A percentile compares a stretch with the other conserved stretches of the same genome.
Conservation (phyloP, 2,888 invertebrate genomes). For the Dioctria rufipes region DNA sequence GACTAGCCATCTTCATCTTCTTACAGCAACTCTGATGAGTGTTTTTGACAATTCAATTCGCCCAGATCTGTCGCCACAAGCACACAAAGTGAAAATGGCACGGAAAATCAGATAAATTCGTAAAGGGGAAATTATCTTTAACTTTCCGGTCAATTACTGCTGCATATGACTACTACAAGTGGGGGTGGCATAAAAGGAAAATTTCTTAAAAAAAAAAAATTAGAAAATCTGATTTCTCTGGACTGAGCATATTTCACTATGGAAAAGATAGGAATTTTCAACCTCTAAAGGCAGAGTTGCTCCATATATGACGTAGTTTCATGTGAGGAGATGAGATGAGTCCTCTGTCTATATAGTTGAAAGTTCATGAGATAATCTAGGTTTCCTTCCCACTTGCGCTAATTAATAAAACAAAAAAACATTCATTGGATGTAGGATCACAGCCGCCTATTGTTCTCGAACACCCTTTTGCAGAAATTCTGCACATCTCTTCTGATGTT, state of each 20-base stretch:
- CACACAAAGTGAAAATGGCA: slow-evolving; percentile 32
- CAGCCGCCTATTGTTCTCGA: background rate
- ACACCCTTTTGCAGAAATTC: background rate
- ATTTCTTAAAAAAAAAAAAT: slow-evolving; percentile 8
- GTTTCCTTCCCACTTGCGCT: background rate
- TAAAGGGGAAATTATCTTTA: slow-evolving; percentile 42
- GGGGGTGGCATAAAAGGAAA: slow-evolving; percentile 10
- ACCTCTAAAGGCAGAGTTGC: too few relatives aligned
- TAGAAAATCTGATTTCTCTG: too few relatives aligned
- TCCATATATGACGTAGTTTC: too few relatives aligned
- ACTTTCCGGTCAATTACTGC: slow-evolving; percentile 40
- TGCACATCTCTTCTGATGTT: background rate
- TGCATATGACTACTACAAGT: background rate
- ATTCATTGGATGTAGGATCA: slow-evolving; percentile 1
- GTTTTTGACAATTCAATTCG: slow-evolving; percentile 34
- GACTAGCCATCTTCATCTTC: background rate
- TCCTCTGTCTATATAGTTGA: too few relatives aligned
- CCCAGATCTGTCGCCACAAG: slow-evolving; percentile 10
- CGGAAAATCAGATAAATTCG: slow-evolving; percentile 23
- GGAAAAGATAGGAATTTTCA: too few relatives aligned
- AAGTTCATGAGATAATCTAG: too few relatives aligned
- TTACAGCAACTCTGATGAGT: background rate
- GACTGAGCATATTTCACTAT: too few relatives aligned
- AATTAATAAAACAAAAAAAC: slow-evolving; percentile 6
- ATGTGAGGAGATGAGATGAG: too few relatives aligned